Evolutionary conservation across 2,888 invertebrate species (phyloP).

Genomic region (Frankliniella fusca): DNA sequence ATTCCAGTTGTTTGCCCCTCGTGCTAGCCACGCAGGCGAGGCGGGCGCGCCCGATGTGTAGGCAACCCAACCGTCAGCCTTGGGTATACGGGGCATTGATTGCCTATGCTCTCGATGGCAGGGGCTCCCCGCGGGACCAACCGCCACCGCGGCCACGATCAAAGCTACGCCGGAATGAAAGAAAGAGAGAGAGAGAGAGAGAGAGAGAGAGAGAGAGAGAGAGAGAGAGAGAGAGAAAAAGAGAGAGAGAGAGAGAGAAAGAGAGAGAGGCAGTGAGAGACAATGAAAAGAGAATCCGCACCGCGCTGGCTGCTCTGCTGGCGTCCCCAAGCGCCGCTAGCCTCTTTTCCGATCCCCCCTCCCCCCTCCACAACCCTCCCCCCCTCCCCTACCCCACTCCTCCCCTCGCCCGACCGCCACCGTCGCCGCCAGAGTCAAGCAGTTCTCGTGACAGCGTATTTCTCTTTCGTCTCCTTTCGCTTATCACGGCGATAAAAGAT

Average conservation of each 20-base stretch:
- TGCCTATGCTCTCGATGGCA: background rate
- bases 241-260: background rate
- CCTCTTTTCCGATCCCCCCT: too few relatives aligned
- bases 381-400: too few relatives aligned
- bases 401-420: too few relatives aligned
- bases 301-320: too few relatives aligned
- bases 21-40: background rate
- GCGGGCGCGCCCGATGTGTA: background rate
- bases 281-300: background rate
- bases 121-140: background rate
- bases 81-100: background rate
- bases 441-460: too few relatives aligned
- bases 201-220: constrained; percentile 1
- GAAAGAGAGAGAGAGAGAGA: background rate
- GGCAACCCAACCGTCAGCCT: background rate
- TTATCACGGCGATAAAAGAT: too few relatives aligned
- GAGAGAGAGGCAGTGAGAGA: background rate
- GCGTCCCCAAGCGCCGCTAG: too few relatives aligned
- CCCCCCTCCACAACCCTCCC: too few relatives aligned
- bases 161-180: background rate
- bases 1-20: too few relatives aligned
- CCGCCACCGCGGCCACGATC: background rate
- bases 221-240: background rate
- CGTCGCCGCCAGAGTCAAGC: too few relatives aligned
- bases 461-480: too few relatives aligned